A percentile compares a stretch with the other conserved stretches of the same genome.
These are phyloP conservation scores for Lepus oiostolus DNA, from an alignment of 2,797 vertebrate species.

Conservation along the genomic window DNA sequence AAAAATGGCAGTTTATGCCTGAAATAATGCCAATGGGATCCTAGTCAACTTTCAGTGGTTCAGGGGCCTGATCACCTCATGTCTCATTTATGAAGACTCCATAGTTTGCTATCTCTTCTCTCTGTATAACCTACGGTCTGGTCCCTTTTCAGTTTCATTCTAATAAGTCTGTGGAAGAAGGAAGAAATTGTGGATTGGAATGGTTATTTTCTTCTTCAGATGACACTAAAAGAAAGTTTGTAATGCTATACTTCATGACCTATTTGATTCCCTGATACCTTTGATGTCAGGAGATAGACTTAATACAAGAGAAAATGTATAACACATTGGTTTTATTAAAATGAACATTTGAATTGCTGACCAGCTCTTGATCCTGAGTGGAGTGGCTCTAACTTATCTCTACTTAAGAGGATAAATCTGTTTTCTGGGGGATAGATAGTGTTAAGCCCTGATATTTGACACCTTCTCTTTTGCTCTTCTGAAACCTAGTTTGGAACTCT, in stretches of 20 bases:
- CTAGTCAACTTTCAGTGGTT: neutral
- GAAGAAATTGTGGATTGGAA: neutral
- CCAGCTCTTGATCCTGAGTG: neutral
- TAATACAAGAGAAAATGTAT: neutral
- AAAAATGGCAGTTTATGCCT: neutral
- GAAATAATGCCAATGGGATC: neutral
- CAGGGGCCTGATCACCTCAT: neutral
- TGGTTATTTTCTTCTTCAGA: slow-evolving; percentile 28
- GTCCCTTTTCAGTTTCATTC: neutral
- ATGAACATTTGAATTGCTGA: neutral
- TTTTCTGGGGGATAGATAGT: neutral
- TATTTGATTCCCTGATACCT: neutral
- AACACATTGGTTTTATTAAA: neutral
- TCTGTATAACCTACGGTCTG: neutral
- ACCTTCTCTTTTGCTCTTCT: neutral
- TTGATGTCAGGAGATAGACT: slow-evolving; percentile 24
- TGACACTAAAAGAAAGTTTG: slow-evolving; percentile 31
- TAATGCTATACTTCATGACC: neutral
- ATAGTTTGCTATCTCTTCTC: neutral
- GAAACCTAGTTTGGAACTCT: neutral
- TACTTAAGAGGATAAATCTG: neutral
- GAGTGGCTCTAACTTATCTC: neutral
- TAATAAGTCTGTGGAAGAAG: neutral
- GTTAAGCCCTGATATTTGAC: neutral
- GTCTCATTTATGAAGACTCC: slow-evolving; percentile 4